Evolutionary conservation across 2,113 vertebrate genomes (phyloP).

Genomic region (Xiphophorus hellerii): DNA sequence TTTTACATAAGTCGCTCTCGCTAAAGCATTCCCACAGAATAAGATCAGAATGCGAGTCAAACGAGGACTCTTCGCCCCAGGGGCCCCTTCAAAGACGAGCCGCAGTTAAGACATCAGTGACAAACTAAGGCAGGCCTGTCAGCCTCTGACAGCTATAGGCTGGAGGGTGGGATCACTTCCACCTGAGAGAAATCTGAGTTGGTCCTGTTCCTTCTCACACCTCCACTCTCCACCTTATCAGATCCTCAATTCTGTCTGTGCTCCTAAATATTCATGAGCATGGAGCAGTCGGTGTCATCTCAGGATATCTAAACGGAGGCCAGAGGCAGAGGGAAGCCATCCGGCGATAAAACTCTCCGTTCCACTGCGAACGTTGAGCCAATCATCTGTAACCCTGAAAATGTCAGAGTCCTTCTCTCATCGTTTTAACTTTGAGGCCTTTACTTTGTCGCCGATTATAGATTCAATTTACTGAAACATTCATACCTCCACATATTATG

Average conservation of each 20-base stretch:
- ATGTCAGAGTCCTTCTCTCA: slow-evolving; percentile 34
- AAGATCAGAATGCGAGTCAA: slow-evolving; percentile 32
- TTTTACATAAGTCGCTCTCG: slow-evolving; percentile 23
- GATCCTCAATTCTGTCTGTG: slow-evolving; percentile 30
- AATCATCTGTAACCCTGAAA: slow-evolving; percentile 47
- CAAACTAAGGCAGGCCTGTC: slow-evolving; percentile 48
- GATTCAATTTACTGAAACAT: not conserved
- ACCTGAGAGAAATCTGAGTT: slow-evolving; percentile 51
- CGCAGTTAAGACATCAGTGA: slow-evolving; percentile 50
- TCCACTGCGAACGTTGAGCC: slow-evolving; percentile 52
- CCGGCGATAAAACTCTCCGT: slow-evolving; percentile 61
- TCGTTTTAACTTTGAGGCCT: slow-evolving; percentile 12
- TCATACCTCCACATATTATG: not conserved
- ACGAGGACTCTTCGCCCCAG: slow-evolving; percentile 22
- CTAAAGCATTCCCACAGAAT: slow-evolving; percentile 14
- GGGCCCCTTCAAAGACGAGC: slow-evolving; percentile 38
- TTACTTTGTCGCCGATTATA: slow-evolving; percentile 21
- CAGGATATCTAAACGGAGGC: slow-evolving; percentile 69
- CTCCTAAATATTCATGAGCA: slow-evolving; percentile 76
- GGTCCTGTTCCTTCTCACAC: slow-evolving; percentile 45
- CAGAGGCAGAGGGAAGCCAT: slow-evolving; percentile 64
- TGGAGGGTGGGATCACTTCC: slow-evolving; percentile 44
- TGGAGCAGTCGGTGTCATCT: slow-evolving; percentile 58
- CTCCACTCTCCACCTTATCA: slow-evolving; percentile 48
- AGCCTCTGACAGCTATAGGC: slow-evolving; percentile 46